Percentiles rank a stretch among this genome's conserved stretches.
These are phyloP conservation scores for Otolemur garnettii DNA, from an alignment of 2,113 vertebrate species.

Conservation along the genomic window DNA sequence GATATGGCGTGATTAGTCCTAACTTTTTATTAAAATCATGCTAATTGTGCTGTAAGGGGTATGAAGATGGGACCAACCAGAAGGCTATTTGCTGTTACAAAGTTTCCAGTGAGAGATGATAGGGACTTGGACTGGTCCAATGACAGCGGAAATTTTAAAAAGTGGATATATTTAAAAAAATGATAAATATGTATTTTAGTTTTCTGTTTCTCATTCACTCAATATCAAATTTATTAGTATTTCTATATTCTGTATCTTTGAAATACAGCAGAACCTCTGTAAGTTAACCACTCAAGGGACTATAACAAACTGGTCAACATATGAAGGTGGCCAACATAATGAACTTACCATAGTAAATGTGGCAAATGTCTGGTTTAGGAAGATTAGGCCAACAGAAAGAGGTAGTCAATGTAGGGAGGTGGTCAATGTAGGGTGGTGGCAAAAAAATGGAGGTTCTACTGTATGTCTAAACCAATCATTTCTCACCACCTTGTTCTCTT, in stretches of 20 bases:
- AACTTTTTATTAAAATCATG: background rate
- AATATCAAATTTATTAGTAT: background rate
- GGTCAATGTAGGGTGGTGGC: no score
- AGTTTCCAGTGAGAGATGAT: background rate
- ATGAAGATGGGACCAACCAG: background rate
- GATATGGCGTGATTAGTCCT: background rate
- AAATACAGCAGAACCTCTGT: background rate
- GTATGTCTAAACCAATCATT: background rate
- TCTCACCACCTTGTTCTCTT: background rate
- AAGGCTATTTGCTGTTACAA: background rate
- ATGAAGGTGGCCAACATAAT: no score
- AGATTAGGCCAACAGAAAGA: no score
- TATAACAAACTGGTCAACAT: no score
- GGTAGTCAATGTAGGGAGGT: no score
- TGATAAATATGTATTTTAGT: background rate
- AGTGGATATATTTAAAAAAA: background rate
- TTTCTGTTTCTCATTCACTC: background rate
- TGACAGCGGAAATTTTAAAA: background rate
- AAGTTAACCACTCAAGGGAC: no score
- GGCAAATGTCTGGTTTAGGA: no score
- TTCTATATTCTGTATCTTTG: background rate
- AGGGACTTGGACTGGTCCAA: background rate
- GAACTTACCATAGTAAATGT: no score
- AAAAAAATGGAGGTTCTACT: no score
- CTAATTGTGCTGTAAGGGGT: background rate